These are phyloP conservation scores for Aphyosemion australe DNA, from an alignment of 2,113 vertebrate species.

Conservation along the genomic window DNA sequence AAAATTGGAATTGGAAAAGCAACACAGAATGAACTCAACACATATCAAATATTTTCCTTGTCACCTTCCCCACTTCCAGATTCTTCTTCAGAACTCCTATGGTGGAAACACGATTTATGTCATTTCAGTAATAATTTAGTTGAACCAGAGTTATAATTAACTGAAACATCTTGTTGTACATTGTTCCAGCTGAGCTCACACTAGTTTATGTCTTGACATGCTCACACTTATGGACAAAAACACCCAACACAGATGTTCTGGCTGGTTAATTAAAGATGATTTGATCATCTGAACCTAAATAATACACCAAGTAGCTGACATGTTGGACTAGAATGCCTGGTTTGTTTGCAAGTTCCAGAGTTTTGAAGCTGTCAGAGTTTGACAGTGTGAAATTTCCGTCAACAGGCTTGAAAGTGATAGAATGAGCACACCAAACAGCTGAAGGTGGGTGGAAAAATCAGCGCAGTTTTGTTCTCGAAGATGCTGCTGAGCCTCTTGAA, in stretches of 20 bases:
- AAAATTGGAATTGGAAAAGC: too few species aligned
- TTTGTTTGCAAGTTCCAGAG: conserved; percentile 4
- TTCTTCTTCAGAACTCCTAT: too few species aligned
- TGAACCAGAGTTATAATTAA: too few species aligned
- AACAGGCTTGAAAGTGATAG: conserved; percentile 42
- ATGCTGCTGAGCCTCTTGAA: conserved; percentile 21
- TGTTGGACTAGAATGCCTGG: conserved; percentile 7
- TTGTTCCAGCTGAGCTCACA: too few species aligned
- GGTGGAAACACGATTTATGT: too few species aligned
- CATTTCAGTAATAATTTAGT: too few species aligned
- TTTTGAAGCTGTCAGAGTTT: conserved; percentile 21
- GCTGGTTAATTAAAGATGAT: background rate
- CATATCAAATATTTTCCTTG: too few species aligned
- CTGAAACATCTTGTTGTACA: too few species aligned
- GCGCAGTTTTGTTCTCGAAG: conserved; percentile 24
- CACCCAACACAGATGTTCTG: too few species aligned
- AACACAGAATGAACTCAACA: too few species aligned
- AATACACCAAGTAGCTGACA: background rate
- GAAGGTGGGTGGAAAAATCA: background rate
- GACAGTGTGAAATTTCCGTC: conserved; percentile 27
- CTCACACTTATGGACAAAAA: background rate
- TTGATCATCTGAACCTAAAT: background rate
- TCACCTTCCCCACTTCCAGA: too few species aligned
- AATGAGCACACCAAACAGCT: conserved; percentile 48
- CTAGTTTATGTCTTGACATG: background rate